Conservation (phyloP, 2,113 vertebrate genomes). For the Tinamus guttatus region DNA sequence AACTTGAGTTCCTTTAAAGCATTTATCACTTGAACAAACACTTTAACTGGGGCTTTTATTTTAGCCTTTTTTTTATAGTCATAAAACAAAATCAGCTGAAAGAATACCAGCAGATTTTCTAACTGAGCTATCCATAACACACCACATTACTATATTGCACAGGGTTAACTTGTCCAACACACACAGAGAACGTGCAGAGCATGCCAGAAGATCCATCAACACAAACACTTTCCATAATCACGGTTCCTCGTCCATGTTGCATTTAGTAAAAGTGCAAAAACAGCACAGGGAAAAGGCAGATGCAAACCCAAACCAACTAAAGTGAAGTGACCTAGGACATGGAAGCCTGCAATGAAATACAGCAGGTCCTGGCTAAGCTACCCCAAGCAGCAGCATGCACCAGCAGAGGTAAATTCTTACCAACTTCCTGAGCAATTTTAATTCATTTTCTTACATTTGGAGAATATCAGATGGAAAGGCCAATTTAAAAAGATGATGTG, state of each 20-base stretch:
- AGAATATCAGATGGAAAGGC: neutral
- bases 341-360: neutral
- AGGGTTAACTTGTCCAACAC: neutral
- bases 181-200: neutral
- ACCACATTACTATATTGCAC: neutral
- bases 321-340: neutral
- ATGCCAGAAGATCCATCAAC: neutral
- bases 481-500: neutral
- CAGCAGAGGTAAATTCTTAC: neutral
- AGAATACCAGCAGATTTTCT: neutral
- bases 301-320: neutral
- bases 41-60: neutral
- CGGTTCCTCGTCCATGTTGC: neutral
- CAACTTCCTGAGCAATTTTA: neutral
- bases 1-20: neutral
- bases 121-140: neutral
- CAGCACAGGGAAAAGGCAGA: slow-evolving; percentile 22
- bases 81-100: neutral
- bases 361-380: neutral
- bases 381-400: neutral
- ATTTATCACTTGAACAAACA: neutral
- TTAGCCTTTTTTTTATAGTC: neutral
- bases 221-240: neutral
- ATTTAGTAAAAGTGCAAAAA: slow-evolving; percentile 29
- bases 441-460: neutral